Evolutionary conservation across 2,113 vertebrate species (phyloP), one percentile per base, ranked within the genome.

Genomic region (Callipepla californica): DNA sequence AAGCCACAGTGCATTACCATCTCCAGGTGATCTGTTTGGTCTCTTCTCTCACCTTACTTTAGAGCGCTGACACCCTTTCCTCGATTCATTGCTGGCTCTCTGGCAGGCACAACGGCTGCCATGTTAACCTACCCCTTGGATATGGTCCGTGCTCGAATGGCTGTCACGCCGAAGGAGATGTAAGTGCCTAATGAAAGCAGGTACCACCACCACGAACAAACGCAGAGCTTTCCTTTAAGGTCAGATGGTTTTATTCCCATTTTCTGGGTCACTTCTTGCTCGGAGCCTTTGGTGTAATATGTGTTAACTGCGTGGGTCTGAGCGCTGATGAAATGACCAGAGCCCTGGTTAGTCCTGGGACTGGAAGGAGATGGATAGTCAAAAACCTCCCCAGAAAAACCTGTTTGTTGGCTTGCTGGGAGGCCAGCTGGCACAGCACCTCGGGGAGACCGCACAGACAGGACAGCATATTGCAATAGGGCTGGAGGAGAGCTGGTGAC

Each of bases 161-260:
- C 99, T 2, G 99, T 99, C 85, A 99, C 99, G 0, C 99, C 99
- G 12, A 99, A 99, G 97, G 99, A 99, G 95, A 99, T 99, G 99
- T 99, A 97, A 98, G 99, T 96, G 58, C 86, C 65, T 67, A 18
- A n/a, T 0, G 1, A 59, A 58, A 76, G 32, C 58, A 20, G 26
- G 45, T 30, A 18, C 25, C 34, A 68, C 62, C 42, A 68, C 73
- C 87, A 14, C 11, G 4, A 81, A 63, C 85, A 79, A 48, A 62
- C 2, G 8, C 74, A 92, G 89, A 48, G 45, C 66, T 87, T 50
- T 59, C 67, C 81, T 42, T 26, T 13, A n/a, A 87, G 55, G 67
- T 67, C 48, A 40, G 42, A 9, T 61, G 67, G 30, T 36, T 91
- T 83, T 82, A 51, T 63, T 78, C 65, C 51, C 11, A 0, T 83